phyloP scores from a whole-genome alignment of 2,888 invertebrate species.

The Phrixothrix hirtus region DNA sequence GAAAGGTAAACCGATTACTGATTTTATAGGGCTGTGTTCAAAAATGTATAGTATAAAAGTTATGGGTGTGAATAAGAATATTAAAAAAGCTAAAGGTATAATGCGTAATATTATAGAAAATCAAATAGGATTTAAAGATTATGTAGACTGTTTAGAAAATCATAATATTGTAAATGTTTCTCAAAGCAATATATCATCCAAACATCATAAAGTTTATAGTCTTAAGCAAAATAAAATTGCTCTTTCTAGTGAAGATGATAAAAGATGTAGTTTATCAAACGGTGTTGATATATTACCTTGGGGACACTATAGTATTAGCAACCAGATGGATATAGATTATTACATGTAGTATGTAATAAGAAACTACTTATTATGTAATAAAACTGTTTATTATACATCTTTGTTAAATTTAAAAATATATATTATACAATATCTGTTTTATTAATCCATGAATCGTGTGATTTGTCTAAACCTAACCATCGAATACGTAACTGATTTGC shows the following conservation, averaged over 20 bases:
- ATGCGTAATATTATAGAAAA: slow-evolving; percentile 4
- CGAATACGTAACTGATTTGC: slow-evolving; percentile 31
- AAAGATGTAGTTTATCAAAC: slow-evolving; percentile 24
- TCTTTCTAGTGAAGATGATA: slow-evolving; percentile 32
- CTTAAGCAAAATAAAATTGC: slow-evolving; percentile 31
- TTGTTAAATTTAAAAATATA: not conserved
- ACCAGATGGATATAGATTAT: not conserved
- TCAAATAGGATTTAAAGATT: slow-evolving; percentile 12
- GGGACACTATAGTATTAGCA: slow-evolving; percentile 12
- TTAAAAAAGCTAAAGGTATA: slow-evolving; percentile 25
- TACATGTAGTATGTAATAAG: not conserved
- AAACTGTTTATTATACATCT: not conserved
- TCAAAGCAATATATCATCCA: slow-evolving; percentile 9
- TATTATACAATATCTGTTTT: slow-evolving; percentile 17
- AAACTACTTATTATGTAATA: not conserved
- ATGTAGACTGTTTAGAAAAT: slow-evolving; percentile 10
- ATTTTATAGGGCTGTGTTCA: slow-evolving; percentile 39
- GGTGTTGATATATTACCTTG: slow-evolving; percentile 8
- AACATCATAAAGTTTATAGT: slow-evolving; percentile 28
- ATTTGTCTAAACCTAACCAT: slow-evolving; percentile 36
- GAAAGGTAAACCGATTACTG: slow-evolving; percentile 36
- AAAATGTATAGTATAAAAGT: slow-evolving; percentile 34
- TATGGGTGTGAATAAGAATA: slow-evolving; percentile 34
- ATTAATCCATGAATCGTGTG: slow-evolving; percentile 41
- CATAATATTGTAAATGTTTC: not conserved